Conservation (phyloP, 2,888 invertebrate species). For the Drosophila recens region DNA sequence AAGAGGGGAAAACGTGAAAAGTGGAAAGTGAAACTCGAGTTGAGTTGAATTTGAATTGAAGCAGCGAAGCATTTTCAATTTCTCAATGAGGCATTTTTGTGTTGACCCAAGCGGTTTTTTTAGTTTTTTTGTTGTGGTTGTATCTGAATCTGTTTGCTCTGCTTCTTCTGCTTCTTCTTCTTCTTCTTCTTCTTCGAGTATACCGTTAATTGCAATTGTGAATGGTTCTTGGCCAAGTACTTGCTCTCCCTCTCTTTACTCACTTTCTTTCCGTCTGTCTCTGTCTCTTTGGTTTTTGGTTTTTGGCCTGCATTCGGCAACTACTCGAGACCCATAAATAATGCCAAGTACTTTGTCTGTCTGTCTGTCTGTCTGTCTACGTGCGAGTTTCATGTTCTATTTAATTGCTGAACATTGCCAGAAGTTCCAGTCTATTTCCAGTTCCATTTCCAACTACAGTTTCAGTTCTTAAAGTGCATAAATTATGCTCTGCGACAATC, state of each 20-base stretch:
- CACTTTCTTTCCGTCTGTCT: neutral
- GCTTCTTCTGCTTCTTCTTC: slow-evolving; percentile 9
- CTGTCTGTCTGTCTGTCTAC: slow-evolving; percentile 41
- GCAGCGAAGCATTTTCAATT: slow-evolving; percentile 35
- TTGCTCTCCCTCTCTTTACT: neutral
- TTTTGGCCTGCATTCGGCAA: slow-evolving; percentile 24
- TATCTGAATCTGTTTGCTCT: slow-evolving; percentile 46
- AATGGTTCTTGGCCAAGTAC: slow-evolving; percentile 21
- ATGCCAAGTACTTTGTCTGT: slow-evolving; percentile 61
- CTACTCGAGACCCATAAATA: slow-evolving; percentile 58
- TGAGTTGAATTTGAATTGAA: slow-evolving; percentile 47
- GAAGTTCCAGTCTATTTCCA: neutral
- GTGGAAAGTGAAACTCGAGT: slow-evolving; percentile 40
- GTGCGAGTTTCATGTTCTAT: slow-evolving; percentile 48
- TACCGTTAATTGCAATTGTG: slow-evolving; percentile 61
- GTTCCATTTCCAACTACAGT: neutral
- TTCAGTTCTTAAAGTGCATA: slow-evolving; percentile 31
- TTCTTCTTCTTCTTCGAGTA: slow-evolving; percentile 20
- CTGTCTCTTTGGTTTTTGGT: neutral
- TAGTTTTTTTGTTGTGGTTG: slow-evolving; percentile 13
- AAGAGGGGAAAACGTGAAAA: neutral
- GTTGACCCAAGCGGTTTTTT: slow-evolving; percentile 69
- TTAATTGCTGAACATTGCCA: slow-evolving; percentile 50
- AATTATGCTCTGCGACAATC: slow-evolving; percentile 57
- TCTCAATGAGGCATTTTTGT: slow-evolving; percentile 43